These are phyloP conservation scores for Globia sparganii DNA, from an alignment of 2,888 invertebrate species.

Conservation along the genomic window DNA sequence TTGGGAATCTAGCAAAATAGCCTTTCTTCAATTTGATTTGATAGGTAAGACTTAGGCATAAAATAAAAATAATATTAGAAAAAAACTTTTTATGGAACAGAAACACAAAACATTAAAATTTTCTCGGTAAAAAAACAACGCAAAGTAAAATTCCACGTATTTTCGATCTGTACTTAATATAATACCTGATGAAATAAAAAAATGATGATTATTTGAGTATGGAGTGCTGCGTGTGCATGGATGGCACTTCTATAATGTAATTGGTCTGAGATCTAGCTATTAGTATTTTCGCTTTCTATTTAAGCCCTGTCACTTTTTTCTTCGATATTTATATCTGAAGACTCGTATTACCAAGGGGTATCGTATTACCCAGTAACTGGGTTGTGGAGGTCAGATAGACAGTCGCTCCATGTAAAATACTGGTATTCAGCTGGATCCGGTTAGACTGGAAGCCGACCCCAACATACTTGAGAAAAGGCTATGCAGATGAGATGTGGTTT, in stretches of 20 bases:
- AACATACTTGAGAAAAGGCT: no score
- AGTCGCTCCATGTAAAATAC: no score
- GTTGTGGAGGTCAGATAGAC: no score
- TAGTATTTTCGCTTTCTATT: not conserved
- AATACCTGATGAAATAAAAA: no score
- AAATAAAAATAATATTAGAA: not conserved
- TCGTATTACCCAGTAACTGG: no score
- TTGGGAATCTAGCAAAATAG: not conserved
- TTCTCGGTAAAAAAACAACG: not conserved
- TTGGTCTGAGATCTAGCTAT: no score
- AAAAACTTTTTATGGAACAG: not conserved
- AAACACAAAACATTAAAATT: not conserved
- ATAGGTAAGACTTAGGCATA: not conserved
- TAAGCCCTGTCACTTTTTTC: not conserved
- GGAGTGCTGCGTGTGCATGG: not conserved
- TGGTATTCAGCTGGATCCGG: no score
- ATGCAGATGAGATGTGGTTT: no score
- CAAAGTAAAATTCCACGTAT: not conserved
- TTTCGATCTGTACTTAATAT: not conserved
- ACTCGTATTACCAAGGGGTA: not conserved
- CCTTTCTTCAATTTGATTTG: no score
- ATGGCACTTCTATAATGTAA: not conserved
- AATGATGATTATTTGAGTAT: not conserved
- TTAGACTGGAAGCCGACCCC: no score
- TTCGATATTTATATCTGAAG: not conserved